Evolutionary conservation across 2,113 vertebrate species (phyloP), one percentile per base, ranked within the genome.

Genomic region (Coptodon rendalli): DNA sequence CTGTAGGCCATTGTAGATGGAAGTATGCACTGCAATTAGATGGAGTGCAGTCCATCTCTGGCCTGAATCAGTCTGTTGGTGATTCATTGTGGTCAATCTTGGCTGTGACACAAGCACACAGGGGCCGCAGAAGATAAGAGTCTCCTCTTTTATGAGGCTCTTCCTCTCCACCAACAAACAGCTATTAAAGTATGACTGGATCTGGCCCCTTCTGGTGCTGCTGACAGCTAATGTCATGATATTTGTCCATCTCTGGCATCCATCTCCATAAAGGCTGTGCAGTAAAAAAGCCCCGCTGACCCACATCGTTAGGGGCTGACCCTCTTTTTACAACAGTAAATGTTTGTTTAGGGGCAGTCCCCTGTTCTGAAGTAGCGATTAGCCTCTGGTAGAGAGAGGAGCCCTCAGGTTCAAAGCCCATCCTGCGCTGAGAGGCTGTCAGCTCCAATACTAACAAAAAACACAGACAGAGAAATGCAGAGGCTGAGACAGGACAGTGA

Each of bases 181-280:
- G 86, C 90, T 89, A 94, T 91, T 95, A 92, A 93, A 93, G 81
- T 57, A 79, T n/a, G 6, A 89, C 90, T 89, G 88, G 92, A 92
- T 89, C 93, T 94, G 94, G 91, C 95, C 94, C 87, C 91, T 91
- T 86, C 90, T 81, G 80, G 86, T 85, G 83, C 86, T 84, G 92
- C 95, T 95, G 95, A 96, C 93, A 95, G 95, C 90, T 93, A 91
- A 94, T 91, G 92, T 94, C 94, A 91, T 95, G 94, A 93, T 95
- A 95, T 94, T 95, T 93, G 94, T 95, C 93, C 94, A 93, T 96
- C 88, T 91, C 94, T 94, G 95, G 93, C 89, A 94, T 95, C 87
- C 68, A 54, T 94, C 93, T 92, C 87, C 87, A 92, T 94, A 93
- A 95, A 94, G 91, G 87, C 80, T 84, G 36, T 34, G 89, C 84